These are phyloP conservation scores for Gallinago undulata DNA, from an alignment of 2,113 vertebrate genomes.

Conservation along the genomic window DNA sequence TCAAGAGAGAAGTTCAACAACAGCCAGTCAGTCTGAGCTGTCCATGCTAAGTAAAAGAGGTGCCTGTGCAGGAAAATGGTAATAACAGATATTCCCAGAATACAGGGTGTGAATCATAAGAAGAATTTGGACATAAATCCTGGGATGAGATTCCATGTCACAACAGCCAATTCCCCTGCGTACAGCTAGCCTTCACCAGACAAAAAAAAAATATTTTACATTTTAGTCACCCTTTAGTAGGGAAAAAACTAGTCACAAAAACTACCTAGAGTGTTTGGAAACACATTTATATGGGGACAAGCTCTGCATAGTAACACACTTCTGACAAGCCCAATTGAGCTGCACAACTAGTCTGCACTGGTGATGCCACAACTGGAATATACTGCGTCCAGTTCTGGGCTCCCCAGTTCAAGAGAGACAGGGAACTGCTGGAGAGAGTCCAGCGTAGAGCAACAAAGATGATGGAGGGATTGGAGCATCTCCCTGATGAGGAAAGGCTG, in stretches of 20 bases:
- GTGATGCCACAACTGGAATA: no score
- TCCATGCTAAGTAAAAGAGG: neutral
- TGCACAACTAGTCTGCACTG: neutral
- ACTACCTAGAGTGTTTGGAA: neutral
- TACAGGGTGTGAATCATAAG: neutral
- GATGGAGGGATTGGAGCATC: no score
- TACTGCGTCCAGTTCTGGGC: no score
- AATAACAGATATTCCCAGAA: neutral
- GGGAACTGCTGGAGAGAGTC: no score
- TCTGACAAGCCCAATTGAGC: neutral
- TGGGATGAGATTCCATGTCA: neutral
- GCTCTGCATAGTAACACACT: neutral
- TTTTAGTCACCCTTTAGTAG: neutral
- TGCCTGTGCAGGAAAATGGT: neutral
- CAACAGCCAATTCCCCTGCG: neutral
- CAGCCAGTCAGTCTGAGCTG: neutral
- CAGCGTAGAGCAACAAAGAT: no score
- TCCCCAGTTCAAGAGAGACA: no score
- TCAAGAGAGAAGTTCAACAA: neutral
- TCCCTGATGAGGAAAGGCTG: no score
- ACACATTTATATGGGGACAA: neutral
- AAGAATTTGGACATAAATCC: neutral
- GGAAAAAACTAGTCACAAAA: fast-evolving
- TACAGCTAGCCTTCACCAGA: neutral
- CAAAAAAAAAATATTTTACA: neutral